Percentiles rank a stretch among this genome's conserved stretches.
Conservation (phyloP, 2,888 invertebrate species). For the Drosophila quinaria region DNA sequence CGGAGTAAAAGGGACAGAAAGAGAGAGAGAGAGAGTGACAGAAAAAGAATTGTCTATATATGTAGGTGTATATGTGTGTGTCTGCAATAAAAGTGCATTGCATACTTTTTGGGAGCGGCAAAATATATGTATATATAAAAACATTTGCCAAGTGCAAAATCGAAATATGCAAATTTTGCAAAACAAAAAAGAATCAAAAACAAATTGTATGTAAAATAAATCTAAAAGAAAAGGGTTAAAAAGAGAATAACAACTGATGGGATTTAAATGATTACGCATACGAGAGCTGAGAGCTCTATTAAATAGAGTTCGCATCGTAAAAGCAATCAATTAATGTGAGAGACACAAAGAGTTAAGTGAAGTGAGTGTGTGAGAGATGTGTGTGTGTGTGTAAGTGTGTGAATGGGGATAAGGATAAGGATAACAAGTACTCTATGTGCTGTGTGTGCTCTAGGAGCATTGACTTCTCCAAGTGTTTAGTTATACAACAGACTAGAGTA, state of each 20-base stretch:
- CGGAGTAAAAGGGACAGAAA: not conserved
- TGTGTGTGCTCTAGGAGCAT: slow-evolving; percentile 29
- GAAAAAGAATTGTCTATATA: too few species aligned
- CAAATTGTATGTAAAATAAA: not conserved
- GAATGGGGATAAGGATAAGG: slow-evolving; percentile 13
- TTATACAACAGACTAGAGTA: slow-evolving; percentile 26
- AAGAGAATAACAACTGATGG: slow-evolving; percentile 11
- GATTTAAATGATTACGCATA: slow-evolving; percentile 21
- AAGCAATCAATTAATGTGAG: slow-evolving; percentile 45
- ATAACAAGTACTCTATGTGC: slow-evolving; percentile 6
- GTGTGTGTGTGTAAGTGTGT: too few species aligned
- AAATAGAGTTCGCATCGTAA: slow-evolving; percentile 21
- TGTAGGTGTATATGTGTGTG: not conserved
- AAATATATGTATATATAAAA: slow-evolving; percentile 38
- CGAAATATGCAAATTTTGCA: slow-evolving; percentile 27
- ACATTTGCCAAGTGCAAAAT: slow-evolving; percentile 29
- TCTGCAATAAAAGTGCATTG: slow-evolving; percentile 45
- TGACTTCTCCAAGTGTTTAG: slow-evolving; percentile 12
- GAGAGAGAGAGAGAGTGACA: slow-evolving; percentile 5
- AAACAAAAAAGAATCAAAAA: slow-evolving; percentile 1
- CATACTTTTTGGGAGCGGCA: slow-evolving; percentile 59
- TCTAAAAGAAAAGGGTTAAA: not conserved
- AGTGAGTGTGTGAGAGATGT: slow-evolving; percentile 9
- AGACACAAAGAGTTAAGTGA: slow-evolving; percentile 8
- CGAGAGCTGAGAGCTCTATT: slow-evolving; percentile 28